Percentiles rank a stretch among this genome's conserved stretches.
phyloP scores from a whole-genome alignment of 92 coral and sea anemone genomes.

The Palythoa grandis region DNA sequence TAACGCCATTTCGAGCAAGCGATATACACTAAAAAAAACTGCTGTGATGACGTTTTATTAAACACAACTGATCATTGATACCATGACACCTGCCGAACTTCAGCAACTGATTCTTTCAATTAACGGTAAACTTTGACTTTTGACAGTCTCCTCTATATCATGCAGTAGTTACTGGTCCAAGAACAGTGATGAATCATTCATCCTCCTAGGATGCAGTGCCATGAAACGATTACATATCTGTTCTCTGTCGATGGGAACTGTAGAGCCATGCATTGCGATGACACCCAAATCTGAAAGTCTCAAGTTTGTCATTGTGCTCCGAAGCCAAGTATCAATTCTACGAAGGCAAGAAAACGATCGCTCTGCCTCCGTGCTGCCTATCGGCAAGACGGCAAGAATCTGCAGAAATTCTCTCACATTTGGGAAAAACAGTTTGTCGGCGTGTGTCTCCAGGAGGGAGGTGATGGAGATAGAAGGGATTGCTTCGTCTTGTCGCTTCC shows the following conservation, averaged over 20 bases:
- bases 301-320: neutral
- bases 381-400: no score
- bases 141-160: neutral
- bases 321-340: no score
- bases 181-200: neutral
- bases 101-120: slow-evolving; percentile 4
- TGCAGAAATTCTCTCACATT: no score
- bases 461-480: neutral
- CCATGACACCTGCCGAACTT: neutral
- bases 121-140: neutral
- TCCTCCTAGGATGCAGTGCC: slow-evolving; percentile 19
- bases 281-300: slow-evolving; percentile 12
- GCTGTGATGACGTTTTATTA: neutral
- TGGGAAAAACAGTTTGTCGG: no score
- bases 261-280: neutral
- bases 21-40: neutral
- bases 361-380: no score
- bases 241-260: slow-evolving; percentile 43
- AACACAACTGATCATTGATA: slow-evolving; percentile 2
- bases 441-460: no score
- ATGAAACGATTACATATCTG: slow-evolving; percentile 32
- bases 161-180: neutral
- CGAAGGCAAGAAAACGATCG: no score
- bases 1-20: neutral
- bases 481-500: neutral